Conservation (phyloP, 2,888 invertebrate species). For the Sacculina carcini region DNA sequence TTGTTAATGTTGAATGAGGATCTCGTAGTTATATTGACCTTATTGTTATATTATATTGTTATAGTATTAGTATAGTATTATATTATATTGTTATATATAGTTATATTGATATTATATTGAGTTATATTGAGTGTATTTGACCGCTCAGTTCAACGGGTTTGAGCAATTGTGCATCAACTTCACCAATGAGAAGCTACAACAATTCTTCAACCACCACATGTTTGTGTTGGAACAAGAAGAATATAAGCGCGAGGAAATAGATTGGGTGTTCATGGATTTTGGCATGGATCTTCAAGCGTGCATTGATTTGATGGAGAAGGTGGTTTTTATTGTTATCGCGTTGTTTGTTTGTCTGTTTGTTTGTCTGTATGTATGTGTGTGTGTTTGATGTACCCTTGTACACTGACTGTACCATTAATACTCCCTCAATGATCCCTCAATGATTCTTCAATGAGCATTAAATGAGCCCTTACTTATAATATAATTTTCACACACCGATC, state of each 20-base stretch:
- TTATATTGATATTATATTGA: neutral
- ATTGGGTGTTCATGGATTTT: slow-evolving; percentile 97
- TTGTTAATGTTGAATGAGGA: too few species aligned
- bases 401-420: too few species aligned
- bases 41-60: too few species aligned
- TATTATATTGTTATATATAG: too few species aligned
- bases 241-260: slow-evolving; percentile 87
- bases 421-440: too few species aligned
- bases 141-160: slow-evolving; percentile 73
- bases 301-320: slow-evolving; percentile 93
- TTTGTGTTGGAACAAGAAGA: slow-evolving; percentile 98
- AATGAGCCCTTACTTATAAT: too few species aligned
- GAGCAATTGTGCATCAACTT: slow-evolving; percentile 99
- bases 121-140: neutral
- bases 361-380: neutral
- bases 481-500: too few species aligned
- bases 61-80: too few species aligned
- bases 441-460: too few species aligned
- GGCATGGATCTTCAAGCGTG: slow-evolving; percentile 96
- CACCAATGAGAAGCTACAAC: slow-evolving; percentile 97
- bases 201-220: slow-evolving; percentile 99
- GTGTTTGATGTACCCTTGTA: too few species aligned
- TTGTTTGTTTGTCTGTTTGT: neutral
- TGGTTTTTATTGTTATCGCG: neutral
- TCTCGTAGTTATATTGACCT: too few species aligned